Evolutionary conservation across 2,113 vertebrate species (phyloP), one percentile per base, ranked within the genome.

Genomic region (Piliocolobus tephrosceles): DNA sequence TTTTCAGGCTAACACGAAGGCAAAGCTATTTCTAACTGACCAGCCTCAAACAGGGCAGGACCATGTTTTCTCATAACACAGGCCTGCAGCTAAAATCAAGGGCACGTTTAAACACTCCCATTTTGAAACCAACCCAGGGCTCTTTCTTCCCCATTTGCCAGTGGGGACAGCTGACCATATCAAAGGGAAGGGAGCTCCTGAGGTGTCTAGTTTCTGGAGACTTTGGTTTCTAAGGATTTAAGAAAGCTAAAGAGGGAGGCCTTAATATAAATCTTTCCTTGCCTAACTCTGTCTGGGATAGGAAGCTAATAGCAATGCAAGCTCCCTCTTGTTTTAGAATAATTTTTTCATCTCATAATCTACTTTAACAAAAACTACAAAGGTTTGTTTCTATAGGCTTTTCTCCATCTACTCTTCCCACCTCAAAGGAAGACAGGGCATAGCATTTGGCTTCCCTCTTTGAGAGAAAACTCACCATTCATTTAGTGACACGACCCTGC

Each of bases 361-460:
- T 96, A 70, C 66, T 91, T 70, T 22, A 76, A n/a, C 35, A 61
- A 57, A n/a, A 96, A 83, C 92, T 47, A 58, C 94, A 94, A 98
- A 96, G 91, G 83, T 84, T 90, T 93, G 92, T 97, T 96, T 86
- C 92, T 79, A 38, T 16, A 40, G 87, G 14, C 83, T 73, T 55
- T 64, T 18, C 25, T 58, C 10, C 35, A 58, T 83, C 35, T 92
- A 35, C 50, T 72, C 80, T 96, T 76, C 50, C 25, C 72, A 75
- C 10, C 85, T 98, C 66, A 97, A 94, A 98, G 73, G 97, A 97
- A 96, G 27, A 47, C 8, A 27, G 76, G 94, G 73, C 30, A 78
- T 57, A 95, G 93, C 27, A 30, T 90, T 86, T 89, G 86, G 66
- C 64, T 85, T 27, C 66, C 81, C 18, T 20, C 76, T 43, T 96